phyloP scores from a whole-genome alignment of 1,140 invertebrate genomes.

The Bombyx mandarina region DNA sequence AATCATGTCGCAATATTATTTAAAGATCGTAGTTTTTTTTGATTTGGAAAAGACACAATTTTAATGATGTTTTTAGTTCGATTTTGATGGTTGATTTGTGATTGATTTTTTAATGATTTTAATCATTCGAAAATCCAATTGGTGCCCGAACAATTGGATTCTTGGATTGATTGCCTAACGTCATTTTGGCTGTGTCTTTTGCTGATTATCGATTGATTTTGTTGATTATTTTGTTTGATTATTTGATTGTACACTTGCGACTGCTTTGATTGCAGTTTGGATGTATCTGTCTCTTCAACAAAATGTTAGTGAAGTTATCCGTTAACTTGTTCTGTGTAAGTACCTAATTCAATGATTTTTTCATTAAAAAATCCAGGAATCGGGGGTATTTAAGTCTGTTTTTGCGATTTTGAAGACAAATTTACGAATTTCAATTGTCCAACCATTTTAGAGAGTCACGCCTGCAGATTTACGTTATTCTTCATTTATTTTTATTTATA shows the following conservation, averaged over 20 bases:
- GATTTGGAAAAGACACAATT: slow-evolving; percentile 6
- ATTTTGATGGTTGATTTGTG: neutral
- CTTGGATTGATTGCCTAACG: slow-evolving; percentile 8
- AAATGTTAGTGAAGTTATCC: slow-evolving; percentile 24
- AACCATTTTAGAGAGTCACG: too few species aligned
- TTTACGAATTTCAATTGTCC: too few species aligned
- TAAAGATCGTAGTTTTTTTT: too few species aligned
- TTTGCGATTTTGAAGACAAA: slow-evolving; percentile 1
- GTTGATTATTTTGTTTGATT: slow-evolving; percentile 7
- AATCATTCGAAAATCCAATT: slow-evolving; percentile 11
- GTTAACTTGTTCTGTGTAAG: slow-evolving; percentile 22
- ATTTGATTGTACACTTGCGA: slow-evolving; percentile 1
- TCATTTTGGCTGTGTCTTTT: slow-evolving; percentile 8
- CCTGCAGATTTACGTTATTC: too few species aligned
- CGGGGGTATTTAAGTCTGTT: slow-evolving; percentile 21
- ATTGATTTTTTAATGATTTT: slow-evolving; percentile 3
- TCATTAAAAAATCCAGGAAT: slow-evolving; percentile 55
- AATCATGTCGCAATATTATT: slow-evolving; percentile 2
- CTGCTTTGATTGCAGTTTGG: neutral
- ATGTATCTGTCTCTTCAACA: neutral
- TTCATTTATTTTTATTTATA: too few species aligned
- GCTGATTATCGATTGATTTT: slow-evolving; percentile 4
- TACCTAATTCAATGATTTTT: slow-evolving; percentile 58
- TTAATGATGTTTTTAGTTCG: slow-evolving; percentile 7
- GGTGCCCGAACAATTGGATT: slow-evolving; percentile 29